Evolutionary conservation across 2,888 invertebrate species (phyloP), one percentile per base, ranked within the genome.

Genomic region (Thelaira solivaga): DNA sequence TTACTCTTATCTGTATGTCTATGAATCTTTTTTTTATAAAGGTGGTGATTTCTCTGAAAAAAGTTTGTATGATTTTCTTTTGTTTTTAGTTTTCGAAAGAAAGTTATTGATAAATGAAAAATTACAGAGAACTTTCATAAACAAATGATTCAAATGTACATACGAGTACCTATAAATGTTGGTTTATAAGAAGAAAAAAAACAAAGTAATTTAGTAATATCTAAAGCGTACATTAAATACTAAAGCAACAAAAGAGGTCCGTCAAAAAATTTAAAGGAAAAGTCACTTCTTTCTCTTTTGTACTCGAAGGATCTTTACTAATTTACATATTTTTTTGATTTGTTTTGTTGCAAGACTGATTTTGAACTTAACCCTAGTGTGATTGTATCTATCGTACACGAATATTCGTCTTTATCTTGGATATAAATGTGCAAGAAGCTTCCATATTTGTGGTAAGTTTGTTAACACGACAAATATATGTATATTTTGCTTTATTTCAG

Each of bases 291-390:
- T n/a, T 31, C 13, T 67, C 26, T 45, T 26, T 55, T 34, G 11
- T 11, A 67, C 47, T 47, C 13, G 24, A 59, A 1, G 72, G 22
- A 64, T 2, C 41, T 11, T 49, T 67, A 68, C 43, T 77, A 73
- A 77, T 73, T 55, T 39, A 8, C 29, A 73, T 77, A 68, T 73
- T 43, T n/a, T n/a, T 62, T 76, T 76, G 53, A 39, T 71, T 76
- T 73, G 72, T 73, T 77, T 76, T 77, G 73, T 77, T 77, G 55
- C 77, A 77, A 77, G 77, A 77, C 62, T 57, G 29, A 36, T 26
- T 45, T 51, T 64, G 49, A 10, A 34, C 45, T 13, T 51, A 62
- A 16, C 11, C 26, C n/a, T 39, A 43, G n/a, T 49, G 47, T 24
- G 47, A 67, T 41, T 67, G 20, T 24, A 24, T 31, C 6, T 49